phyloP scores from a whole-genome alignment of 2,797 vertebrate species.

The Oryzias sinensis region DNA sequence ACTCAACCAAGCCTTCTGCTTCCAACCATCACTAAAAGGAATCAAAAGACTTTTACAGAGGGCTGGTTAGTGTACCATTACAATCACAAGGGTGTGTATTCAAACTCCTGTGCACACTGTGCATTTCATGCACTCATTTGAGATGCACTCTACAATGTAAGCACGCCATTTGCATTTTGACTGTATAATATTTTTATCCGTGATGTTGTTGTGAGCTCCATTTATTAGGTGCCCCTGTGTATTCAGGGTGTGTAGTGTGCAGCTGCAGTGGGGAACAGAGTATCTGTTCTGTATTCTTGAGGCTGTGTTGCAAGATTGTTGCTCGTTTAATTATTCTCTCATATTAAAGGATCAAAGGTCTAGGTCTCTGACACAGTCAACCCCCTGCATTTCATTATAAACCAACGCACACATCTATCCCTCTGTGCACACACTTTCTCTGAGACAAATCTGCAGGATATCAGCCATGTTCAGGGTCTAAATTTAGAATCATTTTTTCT shows the following conservation, averaged over 20 bases:
- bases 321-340: slow-evolving; percentile 83
- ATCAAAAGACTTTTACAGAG: slow-evolving; percentile 5
- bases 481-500: slow-evolving; percentile 33
- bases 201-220: slow-evolving; percentile 32
- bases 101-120: slow-evolving; percentile 5
- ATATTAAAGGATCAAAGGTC: slow-evolving; percentile 84
- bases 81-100: slow-evolving; percentile 18
- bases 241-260: slow-evolving; percentile 49
- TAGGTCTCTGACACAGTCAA: slow-evolving; percentile 72
- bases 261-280: slow-evolving; percentile 39
- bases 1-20: slow-evolving; percentile 29
- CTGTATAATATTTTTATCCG: slow-evolving; percentile 29
- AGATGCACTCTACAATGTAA: slow-evolving; percentile 15
- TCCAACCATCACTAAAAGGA: slow-evolving; percentile 9
- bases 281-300: slow-evolving; percentile 75
- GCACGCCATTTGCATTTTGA: slow-evolving; percentile 44
- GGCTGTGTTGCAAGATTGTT: slow-evolving; percentile 74
- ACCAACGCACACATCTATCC: slow-evolving; percentile 7
- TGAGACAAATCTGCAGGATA: slow-evolving; percentile 18
- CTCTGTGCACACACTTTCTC: slow-evolving; percentile 13
- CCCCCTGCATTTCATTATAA: slow-evolving; percentile 69
- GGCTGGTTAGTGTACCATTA: slow-evolving; percentile 6
- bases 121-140: slow-evolving; percentile 12
- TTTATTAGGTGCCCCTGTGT: slow-evolving; percentile 36
- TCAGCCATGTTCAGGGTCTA: slow-evolving; percentile 34